Conservation (phyloP, 2,113 vertebrate genomes). For the Brachyistius frenatus region DNA sequence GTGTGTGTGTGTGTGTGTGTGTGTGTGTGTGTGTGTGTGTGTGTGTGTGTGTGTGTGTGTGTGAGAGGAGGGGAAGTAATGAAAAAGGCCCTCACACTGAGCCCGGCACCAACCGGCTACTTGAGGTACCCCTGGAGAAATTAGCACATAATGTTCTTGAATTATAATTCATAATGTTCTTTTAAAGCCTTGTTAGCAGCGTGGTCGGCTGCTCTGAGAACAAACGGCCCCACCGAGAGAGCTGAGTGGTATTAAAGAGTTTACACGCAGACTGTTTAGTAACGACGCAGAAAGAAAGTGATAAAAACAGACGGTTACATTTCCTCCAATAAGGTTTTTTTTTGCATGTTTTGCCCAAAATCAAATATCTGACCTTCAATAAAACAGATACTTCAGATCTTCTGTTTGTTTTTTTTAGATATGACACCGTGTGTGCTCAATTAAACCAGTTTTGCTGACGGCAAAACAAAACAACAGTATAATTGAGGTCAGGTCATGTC, state of each 20-base stretch:
- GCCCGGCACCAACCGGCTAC: constrained; percentile 14
- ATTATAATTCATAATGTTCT: constrained; percentile 75
- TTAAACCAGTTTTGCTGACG: not conserved
- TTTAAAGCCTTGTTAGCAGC: constrained; percentile 70
- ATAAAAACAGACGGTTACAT: no score
- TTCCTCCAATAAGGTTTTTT: not conserved
- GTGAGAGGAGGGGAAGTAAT: constrained; percentile 2
- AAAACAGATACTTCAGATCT: not conserved
- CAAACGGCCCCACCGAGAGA: constrained; percentile 36
- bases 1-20: constrained; percentile 17
- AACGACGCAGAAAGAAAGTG: not conserved
- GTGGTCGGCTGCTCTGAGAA: constrained; percentile 40
- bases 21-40: constrained; percentile 28
- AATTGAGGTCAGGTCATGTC: constrained; percentile 8
- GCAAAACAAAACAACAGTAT: not conserved
- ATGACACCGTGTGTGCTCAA: no score
- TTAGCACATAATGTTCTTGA: constrained; percentile 67
- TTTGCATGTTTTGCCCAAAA: not conserved
- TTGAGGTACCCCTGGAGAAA: constrained; percentile 66
- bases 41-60: constrained; percentile 19
- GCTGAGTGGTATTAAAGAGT: constrained; percentile 18
- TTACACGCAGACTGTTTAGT: constrained; percentile 1
- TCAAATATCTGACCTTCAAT: not conserved
- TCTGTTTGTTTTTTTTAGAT: no score
- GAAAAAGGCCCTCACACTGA: constrained; percentile 50